Conservation (phyloP, 2,888 invertebrate genomes). For the Galeopsomyia nigrocyanea region DNA sequence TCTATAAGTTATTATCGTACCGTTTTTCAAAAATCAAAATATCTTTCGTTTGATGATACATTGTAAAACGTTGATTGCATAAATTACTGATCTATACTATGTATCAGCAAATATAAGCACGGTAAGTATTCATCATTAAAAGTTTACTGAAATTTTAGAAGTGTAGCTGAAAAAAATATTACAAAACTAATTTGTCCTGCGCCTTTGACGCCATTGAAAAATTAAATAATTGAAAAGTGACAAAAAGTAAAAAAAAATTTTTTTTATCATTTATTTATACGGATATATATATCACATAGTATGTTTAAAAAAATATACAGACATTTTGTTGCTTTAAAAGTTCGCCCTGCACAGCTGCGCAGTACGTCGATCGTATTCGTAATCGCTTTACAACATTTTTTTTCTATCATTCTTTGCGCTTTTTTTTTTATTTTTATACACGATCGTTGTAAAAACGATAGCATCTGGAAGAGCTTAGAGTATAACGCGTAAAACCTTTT, state of each 20-base stretch:
- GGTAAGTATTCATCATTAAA: no score
- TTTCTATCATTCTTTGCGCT: slow-evolving; percentile 21
- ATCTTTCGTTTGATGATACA: no score
- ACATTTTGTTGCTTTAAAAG: slow-evolving; percentile 46
- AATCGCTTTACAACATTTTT: slow-evolving; percentile 37
- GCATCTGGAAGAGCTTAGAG: slow-evolving; percentile 36
- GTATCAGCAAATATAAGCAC: no score
- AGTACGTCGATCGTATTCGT: slow-evolving; percentile 42
- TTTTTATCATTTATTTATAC: slow-evolving; percentile 47
- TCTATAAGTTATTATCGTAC: no score
- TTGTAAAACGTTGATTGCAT: no score
- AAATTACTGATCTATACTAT: no score
- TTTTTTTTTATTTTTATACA: slow-evolving; percentile 29
- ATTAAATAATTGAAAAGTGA: slow-evolving; percentile 44
- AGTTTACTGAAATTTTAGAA: no score
- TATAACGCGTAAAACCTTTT: slow-evolving; percentile 40
- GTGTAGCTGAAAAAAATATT: no score
- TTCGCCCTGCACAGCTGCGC: slow-evolving; percentile 41
- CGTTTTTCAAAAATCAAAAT: no score
- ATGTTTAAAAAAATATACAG: slow-evolving; percentile 50
- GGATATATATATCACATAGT: slow-evolving; percentile 48
- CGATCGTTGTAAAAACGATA: slow-evolving; percentile 46
- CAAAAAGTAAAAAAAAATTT: slow-evolving; percentile 37
- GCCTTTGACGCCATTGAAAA: slow-evolving; percentile 27
- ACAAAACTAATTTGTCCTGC: not conserved